Evolutionary conservation across 2,888 invertebrate genomes (phyloP), one percentile per base, ranked within the genome.

Genomic region (Euzetes globulus): DNA sequence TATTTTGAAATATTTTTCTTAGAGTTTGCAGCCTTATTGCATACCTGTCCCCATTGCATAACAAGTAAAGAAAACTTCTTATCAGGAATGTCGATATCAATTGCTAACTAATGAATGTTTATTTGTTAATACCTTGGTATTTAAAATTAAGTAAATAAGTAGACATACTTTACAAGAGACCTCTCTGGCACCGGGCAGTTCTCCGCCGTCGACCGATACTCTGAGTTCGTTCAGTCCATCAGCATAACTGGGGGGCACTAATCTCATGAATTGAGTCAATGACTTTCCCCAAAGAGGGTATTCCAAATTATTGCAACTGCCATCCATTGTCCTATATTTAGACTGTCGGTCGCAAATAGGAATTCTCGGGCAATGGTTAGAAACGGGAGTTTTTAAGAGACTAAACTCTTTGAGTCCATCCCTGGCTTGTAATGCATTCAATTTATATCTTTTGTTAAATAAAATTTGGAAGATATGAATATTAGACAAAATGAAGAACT

Each of bases 41-140:
- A n/a, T 11, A 52, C 55, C 37, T 58, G 95, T 0, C 94, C 95
- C 80, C 89, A 94, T 84, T 95, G 95, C 96, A 96, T 96, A 58
- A 91, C 87, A 90, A 95, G 91, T n/a, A 95, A 84, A 0, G 94
- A 91, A 83, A 94, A 94, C 50, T 73, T 75, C 0, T 92, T 91
- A 25, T 78, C 77, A 17, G 79, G 78, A 13, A 77, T 45, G 58
- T 79, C 78, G 52, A 75, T 60, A 58, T 77, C 77, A 4, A 75
- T 71, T 82, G 96, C 95, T 72, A 95, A 25, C 55, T 55, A n/a
- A 25, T 55, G 25, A 90, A 1, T 89, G 88, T 0, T 92, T 90
- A 25, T 22, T 52, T 13, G 52, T 52, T 22, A 5, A 22, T 55
- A 9, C 11, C 6, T 22, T 55, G 25, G 3, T 29, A 63, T 22